Conservation (phyloP, 2,113 vertebrate genomes). For the Rhinogobius similis region DNA sequence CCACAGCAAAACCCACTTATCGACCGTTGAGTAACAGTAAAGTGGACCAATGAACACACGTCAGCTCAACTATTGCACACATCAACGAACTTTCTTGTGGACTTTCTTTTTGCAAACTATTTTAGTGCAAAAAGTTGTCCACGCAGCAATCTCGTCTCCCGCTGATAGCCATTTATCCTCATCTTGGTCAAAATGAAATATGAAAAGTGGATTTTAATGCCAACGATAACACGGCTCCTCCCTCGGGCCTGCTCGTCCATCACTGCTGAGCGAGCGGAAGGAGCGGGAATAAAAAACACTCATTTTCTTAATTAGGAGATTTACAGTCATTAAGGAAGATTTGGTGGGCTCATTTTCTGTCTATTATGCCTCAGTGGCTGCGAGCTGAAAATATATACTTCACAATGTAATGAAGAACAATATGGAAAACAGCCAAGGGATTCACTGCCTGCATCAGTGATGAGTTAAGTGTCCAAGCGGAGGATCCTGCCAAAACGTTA, state of each 20-base stretch:
- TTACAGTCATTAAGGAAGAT: constrained; percentile 57
- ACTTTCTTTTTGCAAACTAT: not conserved
- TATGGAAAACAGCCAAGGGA: not conserved
- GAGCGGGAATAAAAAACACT: constrained; percentile 49
- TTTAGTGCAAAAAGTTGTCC: not conserved
- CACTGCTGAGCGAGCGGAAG: constrained; percentile 37
- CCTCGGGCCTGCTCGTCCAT: constrained; percentile 44
- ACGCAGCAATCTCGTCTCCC: not conserved
- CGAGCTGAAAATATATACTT: constrained; percentile 2
- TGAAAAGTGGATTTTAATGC: constrained; percentile 45
- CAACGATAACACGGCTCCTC: constrained; percentile 51
- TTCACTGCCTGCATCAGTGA: not conserved
- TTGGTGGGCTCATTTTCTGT: constrained; percentile 40
- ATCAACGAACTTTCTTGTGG: not conserved
- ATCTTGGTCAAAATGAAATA: constrained; percentile 43
- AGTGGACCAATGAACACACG: too few relatives aligned
- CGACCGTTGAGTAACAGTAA: too few relatives aligned
- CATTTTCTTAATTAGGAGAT: constrained; percentile 56
- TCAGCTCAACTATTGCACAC: not conserved
- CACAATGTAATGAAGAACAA: constrained; percentile 22
- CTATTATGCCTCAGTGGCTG: constrained; percentile 21
- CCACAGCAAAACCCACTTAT: too few relatives aligned
- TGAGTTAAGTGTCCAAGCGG: not conserved
- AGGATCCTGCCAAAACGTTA: not conserved
- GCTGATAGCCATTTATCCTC: constrained; percentile 30